Base-by-base conservation (phyloP, 2,888 invertebrate genomes). In the Lasioglossum leucozonium region DNA sequence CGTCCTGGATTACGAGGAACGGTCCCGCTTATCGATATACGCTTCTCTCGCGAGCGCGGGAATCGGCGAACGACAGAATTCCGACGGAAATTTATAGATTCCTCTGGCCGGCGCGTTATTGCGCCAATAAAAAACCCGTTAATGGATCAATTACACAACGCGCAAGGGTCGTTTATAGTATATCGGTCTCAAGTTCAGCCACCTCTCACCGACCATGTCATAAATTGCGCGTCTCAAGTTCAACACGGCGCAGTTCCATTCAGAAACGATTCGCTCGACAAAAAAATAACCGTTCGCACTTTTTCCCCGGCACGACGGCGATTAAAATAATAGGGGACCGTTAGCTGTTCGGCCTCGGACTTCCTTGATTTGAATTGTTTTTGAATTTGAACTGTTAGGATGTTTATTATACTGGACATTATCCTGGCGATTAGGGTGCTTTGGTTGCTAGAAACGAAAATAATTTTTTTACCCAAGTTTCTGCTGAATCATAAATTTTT, bases 91-190 rank as follows among this genome's bases (percentile, higher is more conserved):
- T 82, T 82, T 82, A 62, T 81, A 81, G 82, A 73, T 82, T 74
- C 73, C 69, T 73, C 51, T 40, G 65, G 34, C 34, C 65, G 30
- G 22, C 73, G 47, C 65, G 79, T 73, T 81, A 81, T 81, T 72
- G 47, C 78, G 44, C 40, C 78, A 65, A 77, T 82, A 82, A 55
- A 42, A 65, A 71, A 62, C 73, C 81, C 40, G 69, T 73, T 82
- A 82, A 81, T 81, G 40, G 74, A 73, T 73, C 82, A 81, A 81
- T 82, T 82, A 81, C 82, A 58, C 37, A 82, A 82, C 67, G 37
- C 67, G 37, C 44, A 22, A 51, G 55, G 72, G 13, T 55, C 34
- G 47, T 81, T 80, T 55, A 42, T 42, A n/a, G n/a, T n/a, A 40
- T 65, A 72, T 80, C 72, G 62, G 30, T 69, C 34, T 71, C 79